Base-by-base conservation (phyloP, 1,140 invertebrate species). In the Scaptomyza graminum region DNA sequence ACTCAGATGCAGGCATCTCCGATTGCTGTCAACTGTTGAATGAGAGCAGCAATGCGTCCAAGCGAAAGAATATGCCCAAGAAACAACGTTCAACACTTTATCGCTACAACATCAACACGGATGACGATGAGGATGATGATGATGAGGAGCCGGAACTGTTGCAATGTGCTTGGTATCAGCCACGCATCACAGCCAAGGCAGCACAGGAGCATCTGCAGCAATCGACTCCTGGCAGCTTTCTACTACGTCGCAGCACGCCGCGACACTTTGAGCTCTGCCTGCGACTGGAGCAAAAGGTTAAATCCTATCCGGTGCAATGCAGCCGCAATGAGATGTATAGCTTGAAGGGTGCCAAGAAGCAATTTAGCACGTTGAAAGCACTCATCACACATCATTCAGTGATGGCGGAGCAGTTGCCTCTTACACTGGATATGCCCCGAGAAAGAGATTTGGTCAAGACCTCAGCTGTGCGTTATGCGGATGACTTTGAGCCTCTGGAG, bases 341-440 rank as follows among this genome's bases (percentile, higher is more conserved):
- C 50, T 51, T 90, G 13, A 91, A 98, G 97, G 98, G 98, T 37
- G 97, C 98, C 92, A 98, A 97, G 61, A 99, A 99, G 91, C 97
- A 98, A 93, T 99, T 98, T 93, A 94, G 94, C 28, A 97, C 96
- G 56, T 92, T 99, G 47, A 96, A 95, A 16, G 95, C 98, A 1
- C 93, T 99, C 66, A 97, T 99, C 84, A 97, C 96, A 15, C 97
- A 98, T 92, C 97, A 98, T 92, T 97, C 96, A 68, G 97, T 98
- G 60, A 98, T 98, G 97, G 96, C 96, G 31, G 97, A 98, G 93
- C 94, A 98, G 81, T 93, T 99, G 83, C 98, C 98, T 3, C 97
- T 97, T 92, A 96, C 97, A 5, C 93, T 99, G 62, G 96, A 96
- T 5, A 92, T 97, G 60, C 95, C 94, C 69, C 93, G 96, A 44